Evolutionary conservation across 1,140 invertebrate genomes (phyloP).

Genomic region (Diachasma alloeum): DNA sequence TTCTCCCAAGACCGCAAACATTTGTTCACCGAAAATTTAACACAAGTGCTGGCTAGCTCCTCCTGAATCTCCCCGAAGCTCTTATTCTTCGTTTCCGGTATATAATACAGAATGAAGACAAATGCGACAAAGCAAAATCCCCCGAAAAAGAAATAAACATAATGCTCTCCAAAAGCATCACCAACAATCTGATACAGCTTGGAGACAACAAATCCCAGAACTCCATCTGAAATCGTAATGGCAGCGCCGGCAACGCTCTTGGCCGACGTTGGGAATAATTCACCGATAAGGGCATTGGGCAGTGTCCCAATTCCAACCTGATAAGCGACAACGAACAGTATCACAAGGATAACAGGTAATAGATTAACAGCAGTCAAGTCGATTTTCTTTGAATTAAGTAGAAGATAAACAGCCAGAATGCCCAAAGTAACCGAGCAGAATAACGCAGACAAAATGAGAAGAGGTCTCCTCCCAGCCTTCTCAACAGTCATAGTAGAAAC

Average conservation of each 20-base stretch:
- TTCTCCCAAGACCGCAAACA: not conserved
- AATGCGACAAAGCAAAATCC: slow-evolving; percentile 65
- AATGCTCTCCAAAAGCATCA: slow-evolving; percentile 70
- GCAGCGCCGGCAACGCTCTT: slow-evolving; percentile 75
- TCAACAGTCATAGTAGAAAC: slow-evolving; percentile 75
- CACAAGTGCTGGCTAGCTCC: slow-evolving; percentile 19
- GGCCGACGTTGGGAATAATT: slow-evolving; percentile 79
- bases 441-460: slow-evolving; percentile 72
- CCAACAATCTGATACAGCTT: slow-evolving; percentile 77
- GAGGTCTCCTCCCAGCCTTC: slow-evolving; percentile 72
- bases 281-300: slow-evolving; percentile 78
- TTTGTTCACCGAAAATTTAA: not conserved
- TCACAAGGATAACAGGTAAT: slow-evolving; percentile 73
- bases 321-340: slow-evolving; percentile 76
- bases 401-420: slow-evolving; percentile 71
- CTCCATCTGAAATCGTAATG: slow-evolving; percentile 73
- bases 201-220: slow-evolving; percentile 80
- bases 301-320: slow-evolving; percentile 79
- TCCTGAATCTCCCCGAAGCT: slow-evolving; percentile 60
- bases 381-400: slow-evolving; percentile 48
- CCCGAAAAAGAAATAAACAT: slow-evolving; percentile 80
- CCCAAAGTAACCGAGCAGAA: slow-evolving; percentile 68
- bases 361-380: slow-evolving; percentile 60
- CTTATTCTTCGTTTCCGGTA: slow-evolving; percentile 64
- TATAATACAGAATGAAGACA: slow-evolving; percentile 50